Conservation (phyloP, 1,140 invertebrate genomes). For the Tetragonula clypearis region DNA sequence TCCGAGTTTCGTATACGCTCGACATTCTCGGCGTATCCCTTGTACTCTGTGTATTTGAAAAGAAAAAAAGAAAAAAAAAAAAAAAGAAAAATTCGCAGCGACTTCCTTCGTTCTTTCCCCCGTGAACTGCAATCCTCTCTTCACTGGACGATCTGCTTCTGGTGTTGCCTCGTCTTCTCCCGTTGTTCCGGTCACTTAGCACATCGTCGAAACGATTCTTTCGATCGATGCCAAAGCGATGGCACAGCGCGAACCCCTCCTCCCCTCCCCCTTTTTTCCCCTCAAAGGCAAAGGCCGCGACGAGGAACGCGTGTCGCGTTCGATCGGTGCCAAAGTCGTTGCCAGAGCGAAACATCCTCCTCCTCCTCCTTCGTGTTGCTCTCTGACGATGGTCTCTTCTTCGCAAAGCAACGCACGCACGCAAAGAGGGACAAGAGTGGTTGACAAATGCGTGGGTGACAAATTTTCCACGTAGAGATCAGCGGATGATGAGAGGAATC, state of each 20-base stretch:
- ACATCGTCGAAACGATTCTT: neutral
- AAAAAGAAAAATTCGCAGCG: too few species aligned
- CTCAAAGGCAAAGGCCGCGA: constrained; percentile 39
- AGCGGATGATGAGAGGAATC: neutral
- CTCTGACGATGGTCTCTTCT: neutral
- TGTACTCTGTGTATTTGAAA: too few species aligned
- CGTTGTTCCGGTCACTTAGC: neutral
- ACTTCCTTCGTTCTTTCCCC: too few species aligned
- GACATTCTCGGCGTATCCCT: too few species aligned
- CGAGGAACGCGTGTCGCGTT: constrained; percentile 25
- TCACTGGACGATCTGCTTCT: too few species aligned
- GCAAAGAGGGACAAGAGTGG: neutral
- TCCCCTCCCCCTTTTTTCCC: neutral
- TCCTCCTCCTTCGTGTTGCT: neutral
- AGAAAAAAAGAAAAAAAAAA: too few species aligned
- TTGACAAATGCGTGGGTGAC: neutral
- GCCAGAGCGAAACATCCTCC: neutral
- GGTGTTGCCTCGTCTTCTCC: too few species aligned
- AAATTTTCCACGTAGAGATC: constrained; percentile 4
- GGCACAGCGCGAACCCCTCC: neutral
- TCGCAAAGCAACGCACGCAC: too few species aligned
- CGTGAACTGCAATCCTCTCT: too few species aligned
- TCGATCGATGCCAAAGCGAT: constrained; percentile 16
- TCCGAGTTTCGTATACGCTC: too few species aligned
- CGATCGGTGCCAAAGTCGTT: constrained; percentile 40